Evolutionary conservation across 2,113 vertebrate genomes (phyloP).

Genomic region (Aphyosemion australe): DNA sequence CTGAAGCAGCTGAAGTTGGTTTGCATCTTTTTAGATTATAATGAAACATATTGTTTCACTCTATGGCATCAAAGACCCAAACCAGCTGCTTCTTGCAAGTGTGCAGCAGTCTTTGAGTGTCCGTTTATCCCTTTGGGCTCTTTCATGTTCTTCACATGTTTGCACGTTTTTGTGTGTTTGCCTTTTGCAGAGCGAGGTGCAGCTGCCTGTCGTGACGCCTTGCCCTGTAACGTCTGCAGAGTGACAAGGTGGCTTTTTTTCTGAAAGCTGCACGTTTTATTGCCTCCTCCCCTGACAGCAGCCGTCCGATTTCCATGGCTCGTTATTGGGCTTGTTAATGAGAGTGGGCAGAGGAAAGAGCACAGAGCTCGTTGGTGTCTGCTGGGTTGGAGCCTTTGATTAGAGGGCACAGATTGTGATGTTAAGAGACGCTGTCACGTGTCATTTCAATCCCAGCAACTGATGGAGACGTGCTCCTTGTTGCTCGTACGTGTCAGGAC

Average conservation of each 20-base stretch:
- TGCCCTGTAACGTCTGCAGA: slow-evolving; percentile 19
- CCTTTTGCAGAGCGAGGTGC: slow-evolving; percentile 18
- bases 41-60: slow-evolving; percentile 3
- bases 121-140: not conserved
- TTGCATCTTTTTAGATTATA: slow-evolving; percentile 7
- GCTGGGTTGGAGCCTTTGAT: slow-evolving; percentile 54
- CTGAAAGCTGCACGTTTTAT: slow-evolving; percentile 35
- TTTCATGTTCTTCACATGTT: slow-evolving; percentile 1
- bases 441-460: slow-evolving; percentile 29
- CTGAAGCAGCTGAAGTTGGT: not conserved
- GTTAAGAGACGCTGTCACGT: slow-evolving; percentile 47
- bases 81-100: slow-evolving; percentile 10
- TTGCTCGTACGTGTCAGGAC: not conserved
- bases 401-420: slow-evolving; percentile 38
- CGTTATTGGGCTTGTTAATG: slow-evolving; percentile 61
- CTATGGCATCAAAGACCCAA: slow-evolving; percentile 23
- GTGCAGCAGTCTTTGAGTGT: slow-evolving; percentile 13
- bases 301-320: slow-evolving; percentile 66
- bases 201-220: slow-evolving; percentile 24
- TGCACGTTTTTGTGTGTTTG: slow-evolving; percentile 26
- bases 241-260: slow-evolving; percentile 25
- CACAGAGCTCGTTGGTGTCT: slow-evolving; percentile 20
- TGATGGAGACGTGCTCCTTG: slow-evolving; percentile 19
- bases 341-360: slow-evolving; percentile 39
- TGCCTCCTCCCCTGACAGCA: slow-evolving; percentile 42